These are phyloP conservation scores for Poeciliopsis presidionis DNA, from an alignment of 2,797 vertebrate genomes.

Conservation along the genomic window DNA sequence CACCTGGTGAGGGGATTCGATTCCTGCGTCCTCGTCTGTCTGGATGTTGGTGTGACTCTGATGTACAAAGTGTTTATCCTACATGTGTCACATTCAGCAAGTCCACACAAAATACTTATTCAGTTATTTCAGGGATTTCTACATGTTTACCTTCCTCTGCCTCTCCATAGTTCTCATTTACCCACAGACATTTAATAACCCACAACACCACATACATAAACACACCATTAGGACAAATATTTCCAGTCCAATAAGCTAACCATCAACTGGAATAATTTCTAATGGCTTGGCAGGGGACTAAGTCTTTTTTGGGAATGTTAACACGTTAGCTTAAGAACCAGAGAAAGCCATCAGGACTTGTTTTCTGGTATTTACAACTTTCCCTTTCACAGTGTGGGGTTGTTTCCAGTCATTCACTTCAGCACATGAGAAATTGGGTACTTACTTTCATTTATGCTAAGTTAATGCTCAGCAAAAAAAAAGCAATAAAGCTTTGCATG, in stretches of 20 bases:
- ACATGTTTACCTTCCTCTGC: constrained; percentile 3
- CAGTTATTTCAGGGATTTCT: constrained; percentile 40
- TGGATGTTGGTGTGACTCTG: constrained; percentile 24
- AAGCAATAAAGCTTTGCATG: not conserved
- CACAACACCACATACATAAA: not conserved
- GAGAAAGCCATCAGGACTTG: constrained; percentile 52
- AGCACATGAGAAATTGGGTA: constrained; percentile 4
- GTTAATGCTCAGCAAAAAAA: not conserved
- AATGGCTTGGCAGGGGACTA: constrained; percentile 15
- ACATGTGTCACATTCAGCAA: constrained; percentile 56
- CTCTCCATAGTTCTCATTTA: constrained; percentile 7
- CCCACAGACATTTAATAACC: constrained; percentile 18
- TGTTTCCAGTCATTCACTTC: constrained; percentile 39
- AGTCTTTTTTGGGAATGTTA: constrained; percentile 48
- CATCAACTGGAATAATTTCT: constrained; percentile 35
- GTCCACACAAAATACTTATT: constrained; percentile 60
- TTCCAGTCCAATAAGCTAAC: constrained; percentile 38
- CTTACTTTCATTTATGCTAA: not conserved
- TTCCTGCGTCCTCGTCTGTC: constrained; percentile 60
- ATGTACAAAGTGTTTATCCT: constrained; percentile 34
- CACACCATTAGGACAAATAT: constrained; percentile 24
- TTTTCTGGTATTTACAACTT: constrained; percentile 56
- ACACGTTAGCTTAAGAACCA: constrained; percentile 50
- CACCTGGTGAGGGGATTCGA: constrained; percentile 45
- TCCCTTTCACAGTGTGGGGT: constrained; percentile 38